Base-by-base conservation (phyloP, 2,797 vertebrate species). In the Xyrichtys novacula region DNA sequence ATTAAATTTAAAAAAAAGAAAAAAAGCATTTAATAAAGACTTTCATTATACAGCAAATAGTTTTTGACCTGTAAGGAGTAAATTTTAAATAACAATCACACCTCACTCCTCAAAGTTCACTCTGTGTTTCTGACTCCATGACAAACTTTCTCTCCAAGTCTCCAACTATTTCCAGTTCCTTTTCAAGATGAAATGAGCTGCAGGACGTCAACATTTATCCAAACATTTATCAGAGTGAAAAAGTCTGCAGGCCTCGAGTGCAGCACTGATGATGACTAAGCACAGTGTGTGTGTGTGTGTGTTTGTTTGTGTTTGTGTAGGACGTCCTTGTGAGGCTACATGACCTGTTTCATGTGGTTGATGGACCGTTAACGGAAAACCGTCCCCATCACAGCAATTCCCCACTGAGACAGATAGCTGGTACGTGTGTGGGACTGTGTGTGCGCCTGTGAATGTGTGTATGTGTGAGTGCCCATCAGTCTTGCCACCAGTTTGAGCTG, bases 401-500 rank as follows among this genome's bases (percentile, higher is more conserved):
- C 42, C 47, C 3, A 38, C 52, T 50, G 49, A 56, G 67, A 78
- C 32, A 39, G 59, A 77, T 47, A 32, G 59, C 15, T 32, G 20
- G 2, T 19, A 16, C 22, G 9, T 42, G 52, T 44, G 25, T 44
- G 43, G 60, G 48, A 31, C 55, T 40, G 54, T 64, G 56, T 71
- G 66, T 53, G n/a, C n/a, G 56, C 65, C 63, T 60, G n/a, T 28
- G 44, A 31, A 46, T 34, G 34, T 48, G 48, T 54, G 55, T 31
- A 48, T 52, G 42, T 40, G 47, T 64, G 32, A 12, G 32, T 34
- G 69, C 28, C 40, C 62, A 72, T 78, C 78, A 85, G 78, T 84
- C 70, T 80, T 74, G 78, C 79, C 76, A 76, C 74, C 74, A 83
- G 80, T 76, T 83, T 19, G 65, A 79, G 85, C 80, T 91, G 89